A percentile compares a stretch with the other conserved stretches of the same genome.
phyloP scores from a whole-genome alignment of 92 coral and sea anemone species.

The Pocillopora grandis region DNA sequence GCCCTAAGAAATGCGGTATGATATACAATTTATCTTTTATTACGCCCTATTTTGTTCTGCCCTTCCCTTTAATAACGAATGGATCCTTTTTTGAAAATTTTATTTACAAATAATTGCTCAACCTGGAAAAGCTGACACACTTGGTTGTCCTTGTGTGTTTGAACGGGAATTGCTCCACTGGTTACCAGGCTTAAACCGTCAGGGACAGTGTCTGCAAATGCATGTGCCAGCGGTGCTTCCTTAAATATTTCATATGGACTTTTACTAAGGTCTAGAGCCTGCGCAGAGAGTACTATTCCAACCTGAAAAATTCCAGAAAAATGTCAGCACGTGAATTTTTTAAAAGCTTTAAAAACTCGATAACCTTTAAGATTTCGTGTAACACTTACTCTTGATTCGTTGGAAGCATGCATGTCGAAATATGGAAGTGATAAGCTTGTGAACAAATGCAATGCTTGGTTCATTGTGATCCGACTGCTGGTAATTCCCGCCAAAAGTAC shows the following conservation, averaged over 20 bases:
- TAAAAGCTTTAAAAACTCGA: too few species aligned
- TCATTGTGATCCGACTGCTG: conserved; percentile 62
- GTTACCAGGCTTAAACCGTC: conserved; percentile 75
- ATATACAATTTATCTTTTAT: too few species aligned
- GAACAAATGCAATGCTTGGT: conserved; percentile 63
- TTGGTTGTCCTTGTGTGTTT: conserved; percentile 50
- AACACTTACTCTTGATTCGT: conserved; percentile 55
- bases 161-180: conserved; percentile 48
- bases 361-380: background rate
- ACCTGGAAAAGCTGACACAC: conserved; percentile 74
- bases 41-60: too few species aligned
- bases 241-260: conserved; percentile 59
- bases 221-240: conserved; percentile 68
- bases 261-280: conserved; percentile 37
- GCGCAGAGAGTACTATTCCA: conserved; percentile 82
- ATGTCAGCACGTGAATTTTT: too few species aligned
- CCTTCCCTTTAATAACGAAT: too few species aligned
- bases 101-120: background rate
- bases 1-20: too few species aligned
- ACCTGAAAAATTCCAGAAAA: conserved; percentile 44
- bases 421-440: conserved; percentile 65
- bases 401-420: conserved; percentile 61
- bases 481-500: conserved; percentile 77
- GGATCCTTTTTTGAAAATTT: too few species aligned
- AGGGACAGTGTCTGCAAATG: conserved; percentile 69